Percentiles rank a stretch among this genome's conserved stretches.
Conservation (phyloP, 1,140 invertebrate species). For the Apis laboriosa region DNA sequence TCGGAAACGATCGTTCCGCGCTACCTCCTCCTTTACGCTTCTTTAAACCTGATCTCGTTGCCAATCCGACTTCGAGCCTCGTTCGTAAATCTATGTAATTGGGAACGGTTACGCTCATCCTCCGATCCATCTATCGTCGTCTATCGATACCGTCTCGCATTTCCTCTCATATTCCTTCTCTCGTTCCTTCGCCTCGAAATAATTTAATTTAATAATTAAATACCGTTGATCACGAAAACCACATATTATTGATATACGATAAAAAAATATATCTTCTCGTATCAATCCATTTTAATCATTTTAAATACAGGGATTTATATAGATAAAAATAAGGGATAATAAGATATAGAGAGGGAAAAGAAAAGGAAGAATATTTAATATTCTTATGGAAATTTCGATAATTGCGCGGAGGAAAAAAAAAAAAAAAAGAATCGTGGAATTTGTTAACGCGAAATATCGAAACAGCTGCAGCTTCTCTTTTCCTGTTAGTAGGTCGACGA, state of each 20-base stretch:
- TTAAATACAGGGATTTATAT: too few species aligned
- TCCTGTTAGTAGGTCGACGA: conserved; percentile 44
- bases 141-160: not conserved
- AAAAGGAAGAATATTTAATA: too few species aligned
- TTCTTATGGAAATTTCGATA: not conserved
- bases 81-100: conserved; percentile 22
- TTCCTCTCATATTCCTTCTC: too few species aligned
- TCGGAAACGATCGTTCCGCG: conserved; percentile 48
- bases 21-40: conserved; percentile 40
- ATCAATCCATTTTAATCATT: too few species aligned
- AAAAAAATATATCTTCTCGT: too few species aligned
- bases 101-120: not conserved
- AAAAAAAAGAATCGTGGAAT: not conserved
- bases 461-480: conserved; percentile 40
- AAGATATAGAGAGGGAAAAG: not conserved
- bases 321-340: too few species aligned
- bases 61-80: not conserved
- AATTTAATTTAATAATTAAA: too few species aligned
- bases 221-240: too few species aligned
- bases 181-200: not conserved
- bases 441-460: conserved; percentile 15
- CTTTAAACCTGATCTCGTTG: conserved; percentile 32
- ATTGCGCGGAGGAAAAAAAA: not conserved
- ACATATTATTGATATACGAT: too few species aligned
- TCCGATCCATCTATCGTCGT: not conserved